Conservation (phyloP, 1,140 invertebrate genomes). For the Euwallacea fornicatus region DNA sequence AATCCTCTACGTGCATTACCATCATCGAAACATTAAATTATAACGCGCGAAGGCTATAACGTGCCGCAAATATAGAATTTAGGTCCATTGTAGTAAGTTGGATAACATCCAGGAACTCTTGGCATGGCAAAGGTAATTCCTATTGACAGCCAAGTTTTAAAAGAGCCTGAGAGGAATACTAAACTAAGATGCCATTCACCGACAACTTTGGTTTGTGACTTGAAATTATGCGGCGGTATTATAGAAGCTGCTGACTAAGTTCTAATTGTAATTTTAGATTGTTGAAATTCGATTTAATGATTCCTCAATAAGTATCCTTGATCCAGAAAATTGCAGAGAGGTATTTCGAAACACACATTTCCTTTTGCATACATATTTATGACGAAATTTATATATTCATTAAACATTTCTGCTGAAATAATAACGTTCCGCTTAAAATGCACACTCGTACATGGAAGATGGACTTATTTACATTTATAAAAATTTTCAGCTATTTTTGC, state of each 20-base stretch:
- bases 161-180: constrained; percentile 15
- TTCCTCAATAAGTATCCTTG: too few relatives aligned
- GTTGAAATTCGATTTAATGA: too few relatives aligned
- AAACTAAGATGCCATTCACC: constrained; percentile 12
- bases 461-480: constrained; percentile 19
- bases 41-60: neutral
- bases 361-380: too few relatives aligned
- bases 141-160: constrained; percentile 33
- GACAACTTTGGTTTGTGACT: too few relatives aligned
- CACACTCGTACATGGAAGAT: neutral
- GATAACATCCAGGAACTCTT: constrained; percentile 30
- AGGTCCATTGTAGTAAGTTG: constrained; percentile 15
- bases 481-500: constrained; percentile 10
- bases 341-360: too few relatives aligned
- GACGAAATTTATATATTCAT: too few relatives aligned
- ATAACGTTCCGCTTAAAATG: too few relatives aligned
- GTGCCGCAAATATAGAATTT: neutral
- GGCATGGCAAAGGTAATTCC: constrained; percentile 14
- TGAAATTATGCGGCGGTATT: too few relatives aligned
- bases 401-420: too few relatives aligned
- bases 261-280: too few relatives aligned
- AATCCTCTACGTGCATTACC: neutral
- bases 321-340: too few relatives aligned
- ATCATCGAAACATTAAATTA: neutral
- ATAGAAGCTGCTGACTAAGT: too few relatives aligned